Base-by-base conservation (phyloP, 2,888 invertebrate genomes). In the Resseliella maxima region DNA sequence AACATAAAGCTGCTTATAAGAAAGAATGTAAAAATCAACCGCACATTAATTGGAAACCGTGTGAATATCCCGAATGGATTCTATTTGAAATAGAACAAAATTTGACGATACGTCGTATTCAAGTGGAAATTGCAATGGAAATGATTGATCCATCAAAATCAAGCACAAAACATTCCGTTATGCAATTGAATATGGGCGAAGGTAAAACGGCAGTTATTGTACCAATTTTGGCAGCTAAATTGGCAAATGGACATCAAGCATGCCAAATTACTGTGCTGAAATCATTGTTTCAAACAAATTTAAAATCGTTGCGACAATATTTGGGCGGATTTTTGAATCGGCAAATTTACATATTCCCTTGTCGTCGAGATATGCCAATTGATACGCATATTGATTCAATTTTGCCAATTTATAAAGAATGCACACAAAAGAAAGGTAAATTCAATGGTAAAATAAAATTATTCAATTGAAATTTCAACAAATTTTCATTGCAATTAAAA, bases 131-230 rank as follows among this genome's bases (percentile, higher is more conserved):
- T 6, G 86, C 86, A 0, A 12, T 41, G 36, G 38, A 72, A 18
- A 86, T 86, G 86, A 59, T 86, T 27, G n/a, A 38, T 12, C 86
- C 86, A 35, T 50, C 85, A 31, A 59, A 86, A 31, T 59, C 35
- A n/a, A 27, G 36, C 1, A 72, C 59, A 36, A 86, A 41, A 15
- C 86, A 86, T 27, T 86, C 86, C 3, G 86, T 86, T 0, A 64
- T 86, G 64, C 86, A 86, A 27, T 59, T 86, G 64, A 85, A 85
- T 31, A 85, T 85, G 85, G 86, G 86, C 24, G 86, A 86, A 41
- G 86, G 86, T 6, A 86, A 86, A 38, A 86, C 86, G n/a, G 59
- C 86, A 5, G 86, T 86, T 12, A 86, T 86, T 41, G 86, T 86
- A 0, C 86, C 86, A 41, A n/a, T 86, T 21, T 12, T 86, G 21